Evolutionary conservation across 2,888 invertebrate species (phyloP).

Genomic region (Chaetogeoica ovagalla): DNA sequence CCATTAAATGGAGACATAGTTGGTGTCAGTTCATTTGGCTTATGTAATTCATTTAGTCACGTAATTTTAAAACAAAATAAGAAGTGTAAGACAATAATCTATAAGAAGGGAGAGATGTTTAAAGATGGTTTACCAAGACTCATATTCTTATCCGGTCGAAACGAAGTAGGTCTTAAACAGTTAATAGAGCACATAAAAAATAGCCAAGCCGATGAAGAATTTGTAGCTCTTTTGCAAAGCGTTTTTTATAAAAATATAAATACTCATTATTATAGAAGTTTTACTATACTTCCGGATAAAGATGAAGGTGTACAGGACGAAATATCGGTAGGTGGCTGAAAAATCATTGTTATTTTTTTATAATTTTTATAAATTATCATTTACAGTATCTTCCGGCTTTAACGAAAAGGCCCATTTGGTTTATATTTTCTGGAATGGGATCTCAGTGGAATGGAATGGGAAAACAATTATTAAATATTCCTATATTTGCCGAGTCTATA

Average conservation of each 20-base stretch:
- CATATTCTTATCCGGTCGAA: slow-evolving; percentile 56
- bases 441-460: slow-evolving; percentile 86
- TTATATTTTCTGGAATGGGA: slow-evolving; percentile 76
- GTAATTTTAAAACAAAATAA: slow-evolving; percentile 52
- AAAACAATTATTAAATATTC: slow-evolving; percentile 71
- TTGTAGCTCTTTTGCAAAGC: slow-evolving; percentile 54
- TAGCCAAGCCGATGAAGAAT: slow-evolving; percentile 54
- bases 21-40: slow-evolving; percentile 59
- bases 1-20: slow-evolving; percentile 62
- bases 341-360: neutral
- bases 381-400: slow-evolving; percentile 34
- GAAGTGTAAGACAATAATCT: slow-evolving; percentile 16
- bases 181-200: slow-evolving; percentile 13
- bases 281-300: slow-evolving; percentile 26
- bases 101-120: slow-evolving; percentile 55
- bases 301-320: slow-evolving; percentile 10
- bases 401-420: slow-evolving; percentile 65
- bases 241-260: slow-evolving; percentile 51
- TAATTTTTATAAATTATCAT: neutral
- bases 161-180: slow-evolving; percentile 51
- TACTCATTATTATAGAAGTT: slow-evolving; percentile 51
- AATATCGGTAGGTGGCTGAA: slow-evolving; percentile 5
- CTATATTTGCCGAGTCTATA: slow-evolving; percentile 74
- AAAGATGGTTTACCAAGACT: slow-evolving; percentile 54
- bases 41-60: slow-evolving; percentile 50